phyloP scores from a whole-genome alignment of 2,888 invertebrate species.

The Heliothis peltigera region DNA sequence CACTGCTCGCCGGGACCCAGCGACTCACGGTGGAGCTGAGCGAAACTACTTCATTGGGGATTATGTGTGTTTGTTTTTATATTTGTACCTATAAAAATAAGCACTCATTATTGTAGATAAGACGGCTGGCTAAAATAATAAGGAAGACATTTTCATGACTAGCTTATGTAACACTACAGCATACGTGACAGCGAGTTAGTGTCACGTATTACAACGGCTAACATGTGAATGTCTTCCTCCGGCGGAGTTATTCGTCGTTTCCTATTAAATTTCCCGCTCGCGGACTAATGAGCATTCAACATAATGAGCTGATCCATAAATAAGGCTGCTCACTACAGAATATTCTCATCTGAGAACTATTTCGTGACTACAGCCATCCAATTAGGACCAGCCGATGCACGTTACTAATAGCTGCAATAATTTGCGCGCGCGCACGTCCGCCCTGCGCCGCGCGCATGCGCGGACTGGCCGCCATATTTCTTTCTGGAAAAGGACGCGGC shows the following conservation, averaged over 20 bases:
- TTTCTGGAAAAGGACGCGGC: slow-evolving; percentile 70
- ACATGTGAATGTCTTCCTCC: neutral
- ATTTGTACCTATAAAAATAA: no score
- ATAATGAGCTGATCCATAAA: slow-evolving; percentile 50
- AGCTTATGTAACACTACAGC: no score
- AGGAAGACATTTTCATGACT: neutral
- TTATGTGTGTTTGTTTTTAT: no score
- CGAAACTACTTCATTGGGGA: slow-evolving; percentile 1
- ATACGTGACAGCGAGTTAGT: no score
- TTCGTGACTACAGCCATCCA: slow-evolving; percentile 69
- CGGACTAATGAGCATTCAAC: slow-evolving; percentile 23
- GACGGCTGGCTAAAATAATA: neutral
- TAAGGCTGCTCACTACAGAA: slow-evolving; percentile 40
- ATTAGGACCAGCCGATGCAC: slow-evolving; percentile 63
- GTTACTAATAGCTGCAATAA: slow-evolving; percentile 68
- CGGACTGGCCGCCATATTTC: slow-evolving; percentile 69
- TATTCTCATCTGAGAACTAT: slow-evolving; percentile 49
- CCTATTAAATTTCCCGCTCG: neutral
- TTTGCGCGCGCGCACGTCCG: slow-evolving; percentile 66
- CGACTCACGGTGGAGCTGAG: neutral
- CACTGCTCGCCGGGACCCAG: slow-evolving; percentile 7
- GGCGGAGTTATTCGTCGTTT: neutral
- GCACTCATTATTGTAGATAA: neutral
- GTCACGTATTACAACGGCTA: neutral
- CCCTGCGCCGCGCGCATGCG: slow-evolving; percentile 55